phyloP scores from a whole-genome alignment of 2,888 invertebrate species.

The Asteroscopus sphinx region DNA sequence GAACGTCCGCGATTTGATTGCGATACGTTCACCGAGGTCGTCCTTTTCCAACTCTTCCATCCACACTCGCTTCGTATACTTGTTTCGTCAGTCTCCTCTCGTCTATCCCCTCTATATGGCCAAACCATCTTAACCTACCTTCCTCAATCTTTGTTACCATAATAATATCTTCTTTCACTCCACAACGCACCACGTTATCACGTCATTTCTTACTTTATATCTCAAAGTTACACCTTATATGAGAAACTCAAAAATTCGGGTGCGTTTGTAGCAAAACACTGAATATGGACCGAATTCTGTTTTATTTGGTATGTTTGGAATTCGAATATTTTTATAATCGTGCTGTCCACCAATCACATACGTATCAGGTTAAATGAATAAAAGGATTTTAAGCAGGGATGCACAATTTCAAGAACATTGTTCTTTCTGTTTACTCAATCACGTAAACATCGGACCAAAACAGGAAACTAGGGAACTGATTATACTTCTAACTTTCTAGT shows the following conservation, averaged over 20 bases:
- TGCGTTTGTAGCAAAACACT: constrained; percentile 15
- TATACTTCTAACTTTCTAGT: constrained; percentile 69
- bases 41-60: too few species aligned
- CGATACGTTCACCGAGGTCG: too few species aligned
- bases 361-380: neutral
- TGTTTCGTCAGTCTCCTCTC: too few species aligned
- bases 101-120: too few species aligned
- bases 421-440: too few species aligned
- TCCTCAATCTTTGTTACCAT: too few species aligned
- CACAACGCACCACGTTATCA: too few species aligned
- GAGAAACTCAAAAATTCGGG: neutral
- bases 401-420: too few species aligned
- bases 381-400: neutral
- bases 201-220: neutral
- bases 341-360: constrained; percentile 15
- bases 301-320: constrained; percentile 29
- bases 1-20: too few species aligned
- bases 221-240: neutral
- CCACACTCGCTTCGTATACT: too few species aligned
- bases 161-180: too few species aligned
- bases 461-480: constrained; percentile 27
- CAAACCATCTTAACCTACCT: too few species aligned
- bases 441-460: constrained; percentile 14
- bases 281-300: constrained; percentile 16
- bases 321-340: constrained; percentile 21